phyloP scores from a whole-genome alignment of 2,888 invertebrate species.

The Coelogynopora nodosa region DNA sequence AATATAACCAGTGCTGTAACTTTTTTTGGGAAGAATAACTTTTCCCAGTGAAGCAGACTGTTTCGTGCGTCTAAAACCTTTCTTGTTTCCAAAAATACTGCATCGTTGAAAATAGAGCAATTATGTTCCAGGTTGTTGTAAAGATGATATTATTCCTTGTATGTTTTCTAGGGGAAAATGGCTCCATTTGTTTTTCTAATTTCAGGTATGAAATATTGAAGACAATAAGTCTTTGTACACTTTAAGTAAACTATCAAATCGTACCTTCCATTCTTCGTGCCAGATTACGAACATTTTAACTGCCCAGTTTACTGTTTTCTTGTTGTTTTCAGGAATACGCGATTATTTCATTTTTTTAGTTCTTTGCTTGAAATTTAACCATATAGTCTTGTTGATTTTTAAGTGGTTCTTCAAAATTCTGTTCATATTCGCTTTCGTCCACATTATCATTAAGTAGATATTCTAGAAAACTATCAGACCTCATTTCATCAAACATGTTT shows the following conservation, averaged over 20 bases:
- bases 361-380: background rate
- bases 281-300: background rate
- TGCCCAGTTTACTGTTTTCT: too few relatives aligned
- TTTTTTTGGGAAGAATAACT: constrained; percentile 3
- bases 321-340: too few relatives aligned
- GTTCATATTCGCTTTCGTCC: background rate
- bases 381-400: background rate
- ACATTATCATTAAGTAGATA: constrained; percentile 18
- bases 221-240: background rate
- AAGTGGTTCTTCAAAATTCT: background rate
- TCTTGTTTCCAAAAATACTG: background rate
- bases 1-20: background rate
- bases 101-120: constrained; percentile 13
- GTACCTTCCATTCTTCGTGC: constrained; percentile 20
- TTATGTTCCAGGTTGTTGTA: background rate
- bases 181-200: constrained; percentile 3
- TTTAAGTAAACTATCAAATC: background rate
- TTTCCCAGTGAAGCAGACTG: background rate
- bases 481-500: constrained; percentile 7
- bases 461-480: background rate
- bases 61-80: constrained; percentile 13
- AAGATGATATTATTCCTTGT: background rate
- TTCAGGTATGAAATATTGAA: constrained; percentile 17
- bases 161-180: background rate
- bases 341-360: too few relatives aligned